phyloP scores from a whole-genome alignment of 2,113 vertebrate species.

The Pterocles orientalis region DNA sequence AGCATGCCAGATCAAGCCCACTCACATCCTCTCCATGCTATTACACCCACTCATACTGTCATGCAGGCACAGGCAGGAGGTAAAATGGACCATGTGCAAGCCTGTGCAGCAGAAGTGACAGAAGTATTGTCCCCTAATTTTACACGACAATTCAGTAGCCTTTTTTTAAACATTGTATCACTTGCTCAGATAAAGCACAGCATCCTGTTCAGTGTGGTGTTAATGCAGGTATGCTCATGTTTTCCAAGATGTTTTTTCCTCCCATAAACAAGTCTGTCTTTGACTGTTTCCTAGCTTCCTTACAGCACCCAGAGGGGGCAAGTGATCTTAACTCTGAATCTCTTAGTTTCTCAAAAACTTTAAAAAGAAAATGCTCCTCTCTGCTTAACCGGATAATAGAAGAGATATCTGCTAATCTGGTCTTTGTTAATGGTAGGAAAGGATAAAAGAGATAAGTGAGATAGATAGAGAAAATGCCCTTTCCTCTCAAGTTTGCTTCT shows the following conservation, averaged over 20 bases:
- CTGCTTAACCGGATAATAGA: neutral
- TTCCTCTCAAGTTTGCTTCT: neutral
- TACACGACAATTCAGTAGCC: neutral
- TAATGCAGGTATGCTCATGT: neutral
- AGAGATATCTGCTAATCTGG: neutral
- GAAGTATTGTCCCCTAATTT: neutral
- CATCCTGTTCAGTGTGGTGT: neutral
- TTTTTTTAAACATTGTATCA: neutral
- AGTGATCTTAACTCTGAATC: neutral
- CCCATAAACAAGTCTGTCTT: neutral
- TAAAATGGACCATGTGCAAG: neutral
- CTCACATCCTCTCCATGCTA: neutral
- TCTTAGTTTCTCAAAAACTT: neutral
- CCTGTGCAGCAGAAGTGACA: neutral
- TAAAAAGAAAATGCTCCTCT: neutral
- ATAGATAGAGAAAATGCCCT: neutral
- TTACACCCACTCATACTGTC: neutral
- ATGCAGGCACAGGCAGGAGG: neutral
- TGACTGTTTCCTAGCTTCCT: neutral
- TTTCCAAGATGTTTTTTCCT: neutral
- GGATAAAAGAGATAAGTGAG: neutral
- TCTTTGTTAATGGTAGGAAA: neutral
- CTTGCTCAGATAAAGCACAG: neutral
- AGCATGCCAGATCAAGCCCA: constrained; percentile 26
- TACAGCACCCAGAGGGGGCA: neutral